Evolutionary conservation across 2,888 invertebrate genomes (phyloP), one percentile per base, ranked within the genome.

Genomic region (Selenia dentaria): DNA sequence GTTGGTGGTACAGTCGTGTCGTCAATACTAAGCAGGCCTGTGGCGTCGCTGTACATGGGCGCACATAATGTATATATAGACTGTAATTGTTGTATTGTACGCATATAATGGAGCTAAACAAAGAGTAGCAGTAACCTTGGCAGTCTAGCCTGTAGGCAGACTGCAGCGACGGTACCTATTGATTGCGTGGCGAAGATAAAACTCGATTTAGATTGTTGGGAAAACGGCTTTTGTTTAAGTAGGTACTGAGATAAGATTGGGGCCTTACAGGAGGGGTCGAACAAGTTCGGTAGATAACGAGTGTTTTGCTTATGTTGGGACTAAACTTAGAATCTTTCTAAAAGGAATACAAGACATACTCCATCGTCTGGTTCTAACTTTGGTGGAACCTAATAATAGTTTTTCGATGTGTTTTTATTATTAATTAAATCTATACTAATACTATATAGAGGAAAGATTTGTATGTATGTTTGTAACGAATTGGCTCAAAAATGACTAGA

Each of bases 71-170:
- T 25, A 25, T 25, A 27, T 38, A 24, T 39, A 32, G 32, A 14
- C n/a, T 16, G 16, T 34, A 14, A 35, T 24, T 35, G 28, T 35
- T 3, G 28, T 38, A 45, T 24, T 36, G 41, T 47, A 33, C 18
- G 32, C 32, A 48, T 31, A 27, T 49, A 49, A 16, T 16, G 16
- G 4, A 16, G 16, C 16, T 16, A 16, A 16, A 16, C 16, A 16
- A 16, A 16, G 16, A 52, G 41, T 27, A 39, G 31, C 38, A 28
- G 37, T 45, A 57, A 38, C 54, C 57, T 57, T 57, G 57, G 26
- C 46, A 31, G 54, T 57, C 57, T 57, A 57, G 57, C 31, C 57
- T 49, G 36, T 41, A 48, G 29, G 52, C 43, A 57, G 57, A 57
- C 57, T 54, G 47, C 45, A 45, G 26, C 20, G 33, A 29, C 34